Evolutionary conservation across 53 echinoderm and acorn worm species (phyloP).

Genomic region (Zoroaster sp.): DNA sequence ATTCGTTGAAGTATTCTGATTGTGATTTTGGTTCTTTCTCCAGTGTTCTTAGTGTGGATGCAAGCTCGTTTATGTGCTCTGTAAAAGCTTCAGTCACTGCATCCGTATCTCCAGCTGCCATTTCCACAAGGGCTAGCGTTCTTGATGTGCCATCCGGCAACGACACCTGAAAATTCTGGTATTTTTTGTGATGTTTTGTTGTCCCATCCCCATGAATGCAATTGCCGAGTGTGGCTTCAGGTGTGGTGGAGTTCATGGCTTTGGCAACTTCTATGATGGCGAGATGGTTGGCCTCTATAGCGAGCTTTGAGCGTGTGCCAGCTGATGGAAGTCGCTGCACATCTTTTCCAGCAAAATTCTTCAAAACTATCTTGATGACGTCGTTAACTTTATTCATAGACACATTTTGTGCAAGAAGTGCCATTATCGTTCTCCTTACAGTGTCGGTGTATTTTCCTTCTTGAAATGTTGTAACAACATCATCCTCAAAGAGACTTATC

Average conservation of each 20-base stretch:
- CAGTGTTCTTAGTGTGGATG: background rate
- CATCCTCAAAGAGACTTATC: background rate
- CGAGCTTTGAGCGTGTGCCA: background rate
- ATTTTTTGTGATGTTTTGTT: conserved; percentile 54
- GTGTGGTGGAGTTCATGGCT: background rate
- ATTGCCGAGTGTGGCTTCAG: conserved; percentile 15
- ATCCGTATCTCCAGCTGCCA: too few species aligned
- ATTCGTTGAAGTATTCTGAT: background rate
- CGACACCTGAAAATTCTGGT: conserved; percentile 64
- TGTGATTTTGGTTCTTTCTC: background rate
- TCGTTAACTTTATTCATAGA: conserved; percentile 2
- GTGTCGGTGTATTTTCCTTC: background rate
- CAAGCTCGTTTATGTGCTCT: conserved; percentile 1
- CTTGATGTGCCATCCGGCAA: conserved; percentile 53
- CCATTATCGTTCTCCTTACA: background rate
- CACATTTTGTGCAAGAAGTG: conserved; percentile 25
- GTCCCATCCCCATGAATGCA: conserved; percentile 58
- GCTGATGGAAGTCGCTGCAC: conserved; percentile 18
- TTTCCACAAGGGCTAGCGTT: too few species aligned
- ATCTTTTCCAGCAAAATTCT: background rate
- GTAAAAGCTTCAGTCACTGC: conserved; percentile 7
- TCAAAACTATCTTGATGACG: conserved; percentile 39
- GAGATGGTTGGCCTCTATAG: background rate
- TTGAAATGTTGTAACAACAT: background rate
- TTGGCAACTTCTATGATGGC: background rate